Conservation (phyloP, 2,888 invertebrate species). For the Pyrochroa serraticornis region DNA sequence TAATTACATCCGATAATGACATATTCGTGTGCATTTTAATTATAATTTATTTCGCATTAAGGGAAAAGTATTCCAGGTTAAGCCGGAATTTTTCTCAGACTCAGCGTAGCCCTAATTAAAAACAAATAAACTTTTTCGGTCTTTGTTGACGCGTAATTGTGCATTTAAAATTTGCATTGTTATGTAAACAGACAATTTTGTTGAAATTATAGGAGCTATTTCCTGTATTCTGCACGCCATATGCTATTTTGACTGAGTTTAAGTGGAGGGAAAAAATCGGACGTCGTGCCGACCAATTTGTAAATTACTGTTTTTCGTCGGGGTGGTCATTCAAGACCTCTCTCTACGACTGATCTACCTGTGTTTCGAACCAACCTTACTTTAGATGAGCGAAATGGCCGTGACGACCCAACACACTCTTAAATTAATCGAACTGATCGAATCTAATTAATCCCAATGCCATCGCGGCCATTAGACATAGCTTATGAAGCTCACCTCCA, state of each 20-base stretch:
- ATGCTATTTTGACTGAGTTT: neutral
- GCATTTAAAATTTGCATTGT: constrained; percentile 32
- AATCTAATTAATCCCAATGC: constrained; percentile 30
- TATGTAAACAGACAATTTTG: constrained; percentile 36
- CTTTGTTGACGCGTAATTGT: neutral
- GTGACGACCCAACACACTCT: constrained; percentile 11
- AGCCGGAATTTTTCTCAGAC: constrained; percentile 24
- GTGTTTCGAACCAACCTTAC: constrained; percentile 10
- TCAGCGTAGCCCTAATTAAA: constrained; percentile 19
- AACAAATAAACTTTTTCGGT: constrained; percentile 17
- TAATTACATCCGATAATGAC: constrained; percentile 37
- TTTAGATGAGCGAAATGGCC: constrained; percentile 16
- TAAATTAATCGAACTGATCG: constrained; percentile 29
- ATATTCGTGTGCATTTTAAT: constrained; percentile 39
- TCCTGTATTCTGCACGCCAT: constrained; percentile 28
- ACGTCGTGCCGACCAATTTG: constrained; percentile 1
- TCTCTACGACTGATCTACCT: too few species aligned
- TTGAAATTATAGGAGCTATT: constrained; percentile 32
- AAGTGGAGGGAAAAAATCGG: neutral
- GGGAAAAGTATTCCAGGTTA: constrained; percentile 19
- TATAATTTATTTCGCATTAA: constrained; percentile 43
- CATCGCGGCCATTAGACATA: constrained; percentile 21
- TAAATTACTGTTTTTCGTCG: too few species aligned
- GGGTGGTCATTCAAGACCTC: too few species aligned
- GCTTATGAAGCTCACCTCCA: constrained; percentile 21